These are phyloP conservation scores for Dendrocopos noguchii DNA, from an alignment of 2,113 vertebrate species.

Conservation along the genomic window DNA sequence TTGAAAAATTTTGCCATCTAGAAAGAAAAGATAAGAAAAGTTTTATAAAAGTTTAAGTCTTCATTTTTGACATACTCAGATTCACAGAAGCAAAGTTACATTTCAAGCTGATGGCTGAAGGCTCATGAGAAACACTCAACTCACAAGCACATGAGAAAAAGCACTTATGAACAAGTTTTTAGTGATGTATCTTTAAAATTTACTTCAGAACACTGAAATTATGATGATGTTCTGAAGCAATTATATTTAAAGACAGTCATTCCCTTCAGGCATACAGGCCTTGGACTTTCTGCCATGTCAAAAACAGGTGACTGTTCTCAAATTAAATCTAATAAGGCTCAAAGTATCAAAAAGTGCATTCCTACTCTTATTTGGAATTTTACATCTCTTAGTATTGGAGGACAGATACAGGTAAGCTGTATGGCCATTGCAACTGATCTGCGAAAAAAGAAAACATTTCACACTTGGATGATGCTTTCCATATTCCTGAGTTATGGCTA, in stretches of 20 bases:
- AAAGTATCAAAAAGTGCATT: background rate
- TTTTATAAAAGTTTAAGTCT: background rate
- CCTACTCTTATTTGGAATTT: background rate
- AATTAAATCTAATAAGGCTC: background rate
- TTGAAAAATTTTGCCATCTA: slow-evolving; percentile 95
- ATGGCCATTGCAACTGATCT: background rate
- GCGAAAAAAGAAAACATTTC: background rate
- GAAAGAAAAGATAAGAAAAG: slow-evolving; percentile 15
- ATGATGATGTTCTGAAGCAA: background rate
- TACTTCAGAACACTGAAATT: background rate
- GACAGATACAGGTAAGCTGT: background rate
- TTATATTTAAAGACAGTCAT: background rate
- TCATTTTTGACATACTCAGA: background rate
- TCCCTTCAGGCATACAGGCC: background rate
- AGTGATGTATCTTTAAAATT: background rate
- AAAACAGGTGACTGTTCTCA: background rate
- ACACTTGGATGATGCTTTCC: background rate
- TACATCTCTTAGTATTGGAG: background rate
- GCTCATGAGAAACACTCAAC: background rate
- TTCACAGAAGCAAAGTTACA: background rate
- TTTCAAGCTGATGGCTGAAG: background rate
- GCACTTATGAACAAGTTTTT: background rate
- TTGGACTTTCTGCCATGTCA: background rate
- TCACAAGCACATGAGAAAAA: background rate
- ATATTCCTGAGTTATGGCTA: accelerated